Conservation (phyloP, 2,888 invertebrate genomes). For the Drosophila parthenogenetica region DNA sequence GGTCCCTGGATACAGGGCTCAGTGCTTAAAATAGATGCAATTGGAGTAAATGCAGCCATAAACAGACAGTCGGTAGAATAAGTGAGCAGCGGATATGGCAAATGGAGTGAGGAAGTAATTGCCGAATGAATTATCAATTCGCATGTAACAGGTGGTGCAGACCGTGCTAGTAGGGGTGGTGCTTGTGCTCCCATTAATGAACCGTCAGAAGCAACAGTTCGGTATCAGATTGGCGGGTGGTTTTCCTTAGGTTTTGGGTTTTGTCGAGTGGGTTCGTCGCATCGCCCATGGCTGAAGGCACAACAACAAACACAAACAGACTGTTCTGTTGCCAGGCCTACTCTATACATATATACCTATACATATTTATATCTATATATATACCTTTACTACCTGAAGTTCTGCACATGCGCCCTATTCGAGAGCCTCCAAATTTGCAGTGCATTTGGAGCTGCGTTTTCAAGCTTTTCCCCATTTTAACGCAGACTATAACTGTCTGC, state of each 20-base stretch:
- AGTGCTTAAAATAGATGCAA: slow-evolving; percentile 48
- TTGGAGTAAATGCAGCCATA: slow-evolving; percentile 34
- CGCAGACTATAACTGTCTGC: slow-evolving; percentile 17
- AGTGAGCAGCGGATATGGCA: background rate
- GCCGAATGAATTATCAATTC: slow-evolving; percentile 45
- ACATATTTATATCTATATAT: slow-evolving; percentile 9
- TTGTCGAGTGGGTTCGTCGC: background rate
- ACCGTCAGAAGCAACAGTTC: slow-evolving; percentile 53
- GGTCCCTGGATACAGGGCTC: slow-evolving; percentile 28
- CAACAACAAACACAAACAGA: slow-evolving; percentile 25
- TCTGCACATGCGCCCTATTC: slow-evolving; percentile 48
- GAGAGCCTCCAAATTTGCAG: slow-evolving; percentile 4
- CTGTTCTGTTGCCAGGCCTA: slow-evolving; percentile 43
- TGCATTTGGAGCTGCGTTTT: slow-evolving; percentile 42
- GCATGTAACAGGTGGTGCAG: slow-evolving; percentile 52
- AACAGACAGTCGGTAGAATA: slow-evolving; percentile 9
- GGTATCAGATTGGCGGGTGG: slow-evolving; percentile 17
- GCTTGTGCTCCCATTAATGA: background rate
- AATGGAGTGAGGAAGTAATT: slow-evolving; percentile 35
- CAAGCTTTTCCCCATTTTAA: slow-evolving; percentile 26
- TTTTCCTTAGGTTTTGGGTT: too few species aligned
- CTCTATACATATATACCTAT: background rate
- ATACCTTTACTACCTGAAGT: background rate
- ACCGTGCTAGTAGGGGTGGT: background rate
- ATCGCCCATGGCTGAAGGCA: slow-evolving; percentile 31